These are phyloP conservation scores for Platycnemis pennipes DNA, from an alignment of 2,888 invertebrate species.

Conservation along the genomic window DNA sequence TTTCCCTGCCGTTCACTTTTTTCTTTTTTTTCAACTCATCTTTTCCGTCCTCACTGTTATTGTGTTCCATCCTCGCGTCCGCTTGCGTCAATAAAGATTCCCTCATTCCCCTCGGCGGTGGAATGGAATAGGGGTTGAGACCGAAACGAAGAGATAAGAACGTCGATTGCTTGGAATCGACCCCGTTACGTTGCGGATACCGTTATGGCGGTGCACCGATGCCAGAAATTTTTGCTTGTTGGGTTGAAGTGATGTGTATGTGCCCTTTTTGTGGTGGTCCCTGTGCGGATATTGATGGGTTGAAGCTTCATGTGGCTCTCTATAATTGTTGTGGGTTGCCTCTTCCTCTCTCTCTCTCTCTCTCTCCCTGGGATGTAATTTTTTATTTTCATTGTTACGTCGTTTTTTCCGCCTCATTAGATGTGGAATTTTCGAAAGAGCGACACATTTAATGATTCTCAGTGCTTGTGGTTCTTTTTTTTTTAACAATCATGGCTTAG, in stretches of 20 bases:
- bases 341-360: background rate
- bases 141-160: background rate
- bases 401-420: background rate
- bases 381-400: background rate
- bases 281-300: background rate
- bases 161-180: background rate
- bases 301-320: background rate
- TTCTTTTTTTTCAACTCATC: background rate
- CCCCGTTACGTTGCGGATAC: slow-evolving; percentile 8
- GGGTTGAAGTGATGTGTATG: background rate
- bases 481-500: background rate
- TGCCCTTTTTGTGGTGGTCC: background rate
- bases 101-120: background rate
- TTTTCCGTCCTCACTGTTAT: background rate
- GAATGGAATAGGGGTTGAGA: background rate
- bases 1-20: too few relatives aligned
- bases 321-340: background rate
- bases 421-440: background rate
- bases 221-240: background rate
- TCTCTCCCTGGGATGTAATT: background rate
- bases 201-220: background rate
- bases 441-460: background rate
- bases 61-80: background rate
- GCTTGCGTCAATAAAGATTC: background rate
- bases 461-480: background rate